Percentiles rank a stretch among this genome's conserved stretches.
Conservation (phyloP, 2,888 invertebrate genomes). For the Zygothrica quintamaculata region DNA sequence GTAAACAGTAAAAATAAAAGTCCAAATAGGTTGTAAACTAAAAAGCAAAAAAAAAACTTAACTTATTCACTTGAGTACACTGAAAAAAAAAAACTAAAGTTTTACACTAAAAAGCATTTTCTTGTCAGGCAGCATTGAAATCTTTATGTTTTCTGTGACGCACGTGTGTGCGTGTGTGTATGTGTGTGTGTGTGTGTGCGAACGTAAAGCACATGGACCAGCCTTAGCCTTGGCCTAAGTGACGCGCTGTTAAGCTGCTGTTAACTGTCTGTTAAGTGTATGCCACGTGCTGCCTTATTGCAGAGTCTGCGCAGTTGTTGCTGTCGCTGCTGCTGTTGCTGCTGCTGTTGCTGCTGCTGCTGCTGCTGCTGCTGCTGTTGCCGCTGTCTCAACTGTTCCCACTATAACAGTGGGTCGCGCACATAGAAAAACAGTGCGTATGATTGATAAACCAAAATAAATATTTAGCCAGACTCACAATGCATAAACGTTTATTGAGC, state of each 20-base stretch:
- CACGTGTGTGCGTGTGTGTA: constrained; percentile 1
- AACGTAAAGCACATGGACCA: constrained; percentile 54
- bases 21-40: constrained; percentile 1
- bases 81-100: constrained; percentile 42
- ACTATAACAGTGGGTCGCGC: constrained; percentile 43
- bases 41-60: constrained; percentile 17
- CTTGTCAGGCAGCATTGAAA: constrained; percentile 68
- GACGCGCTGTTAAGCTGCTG: constrained; percentile 29
- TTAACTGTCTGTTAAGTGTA: constrained; percentile 32
- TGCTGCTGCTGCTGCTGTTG: not conserved
- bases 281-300: constrained; percentile 61
- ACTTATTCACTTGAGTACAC: constrained; percentile 41
- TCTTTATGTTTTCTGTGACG: constrained; percentile 32
- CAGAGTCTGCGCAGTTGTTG: constrained; percentile 62
- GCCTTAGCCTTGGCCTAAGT: constrained; percentile 74
- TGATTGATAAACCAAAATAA: constrained; percentile 79
- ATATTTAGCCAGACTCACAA: constrained; percentile 74
- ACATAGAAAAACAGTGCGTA: constrained; percentile 67
- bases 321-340: not conserved
- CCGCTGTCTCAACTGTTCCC: constrained; percentile 54
- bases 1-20: too few species aligned
- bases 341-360: not conserved
- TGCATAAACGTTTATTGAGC: constrained; percentile 60
- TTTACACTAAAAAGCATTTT: constrained; percentile 75
- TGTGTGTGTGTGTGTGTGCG: constrained; percentile 13